phyloP scores from a whole-genome alignment of 53 echinoderm and acorn worm species.

The Pentamera pediparva region DNA sequence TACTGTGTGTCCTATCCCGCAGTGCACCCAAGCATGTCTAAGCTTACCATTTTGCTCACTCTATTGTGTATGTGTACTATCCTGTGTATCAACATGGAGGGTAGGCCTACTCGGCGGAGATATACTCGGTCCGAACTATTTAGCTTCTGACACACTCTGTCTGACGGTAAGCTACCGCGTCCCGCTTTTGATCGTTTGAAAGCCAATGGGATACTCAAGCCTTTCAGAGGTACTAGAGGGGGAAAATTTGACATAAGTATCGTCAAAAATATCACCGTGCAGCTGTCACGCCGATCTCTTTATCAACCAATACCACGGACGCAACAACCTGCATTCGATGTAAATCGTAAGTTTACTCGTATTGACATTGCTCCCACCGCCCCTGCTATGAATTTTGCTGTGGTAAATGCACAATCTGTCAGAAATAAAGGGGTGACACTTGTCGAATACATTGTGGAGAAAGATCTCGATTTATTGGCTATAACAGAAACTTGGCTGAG shows the following conservation, averaged over 20 bases:
- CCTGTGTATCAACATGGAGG: neutral
- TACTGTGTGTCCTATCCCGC: neutral
- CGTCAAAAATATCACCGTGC: neutral
- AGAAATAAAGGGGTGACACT: too few relatives aligned
- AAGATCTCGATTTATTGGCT: neutral
- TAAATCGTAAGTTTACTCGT: neutral
- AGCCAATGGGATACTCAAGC: neutral
- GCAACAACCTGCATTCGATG: neutral
- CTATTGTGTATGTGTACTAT: neutral
- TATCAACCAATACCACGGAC: neutral
- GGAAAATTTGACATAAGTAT: neutral
- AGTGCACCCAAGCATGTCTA: neutral
- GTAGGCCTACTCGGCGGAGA: neutral
- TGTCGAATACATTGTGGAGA: neutral
- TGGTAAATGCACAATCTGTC: neutral
- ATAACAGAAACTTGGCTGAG: too few relatives aligned
- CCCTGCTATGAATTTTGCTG: neutral
- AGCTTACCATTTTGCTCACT: neutral
- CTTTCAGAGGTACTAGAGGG: neutral
- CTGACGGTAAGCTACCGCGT: neutral
- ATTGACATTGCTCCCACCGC: neutral
- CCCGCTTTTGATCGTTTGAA: neutral
- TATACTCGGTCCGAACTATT: neutral
- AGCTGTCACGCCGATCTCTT: neutral
- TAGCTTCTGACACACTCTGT: neutral